Conservation (phyloP, 2,888 invertebrate genomes). For the Eupithecia abbreviata region DNA sequence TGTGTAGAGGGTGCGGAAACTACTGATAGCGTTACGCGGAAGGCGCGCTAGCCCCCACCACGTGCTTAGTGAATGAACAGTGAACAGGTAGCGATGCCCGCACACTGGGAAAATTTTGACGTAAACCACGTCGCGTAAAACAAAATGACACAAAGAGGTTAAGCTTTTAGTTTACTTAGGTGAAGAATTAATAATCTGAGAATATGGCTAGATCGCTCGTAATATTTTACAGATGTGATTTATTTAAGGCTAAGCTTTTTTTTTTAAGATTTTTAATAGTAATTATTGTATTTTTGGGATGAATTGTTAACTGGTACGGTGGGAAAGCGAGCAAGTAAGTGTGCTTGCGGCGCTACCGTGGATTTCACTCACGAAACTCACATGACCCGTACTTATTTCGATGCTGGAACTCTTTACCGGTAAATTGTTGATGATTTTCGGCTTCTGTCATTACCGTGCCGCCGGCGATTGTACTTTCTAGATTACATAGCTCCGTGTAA, state of each 20-base stretch:
- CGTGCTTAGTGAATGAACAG: slow-evolving; percentile 76
- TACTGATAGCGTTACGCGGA: slow-evolving; percentile 83
- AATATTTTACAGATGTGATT: slow-evolving; percentile 34
- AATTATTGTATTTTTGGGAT: slow-evolving; percentile 4
- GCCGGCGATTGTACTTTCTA: slow-evolving; percentile 63
- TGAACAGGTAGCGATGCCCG: slow-evolving; percentile 73
- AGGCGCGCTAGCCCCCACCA: slow-evolving; percentile 78
- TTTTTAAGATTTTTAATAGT: slow-evolving; percentile 1
- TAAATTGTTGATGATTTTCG: slow-evolving; percentile 78
- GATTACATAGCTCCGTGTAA: slow-evolving; percentile 58
- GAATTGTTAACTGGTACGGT: slow-evolving; percentile 53
- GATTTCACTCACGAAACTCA: slow-evolving; percentile 76
- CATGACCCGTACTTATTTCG: slow-evolving; percentile 71
- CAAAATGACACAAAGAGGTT: slow-evolving; percentile 24
- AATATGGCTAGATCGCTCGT: background rate
- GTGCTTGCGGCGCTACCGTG: slow-evolving; percentile 79
- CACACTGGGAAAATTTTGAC: slow-evolving; percentile 47
- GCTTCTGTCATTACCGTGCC: slow-evolving; percentile 76
- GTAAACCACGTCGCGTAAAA: slow-evolving; percentile 40
- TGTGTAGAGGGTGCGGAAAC: slow-evolving; percentile 80
- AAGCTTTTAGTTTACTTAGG: slow-evolving; percentile 14
- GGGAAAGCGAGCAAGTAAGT: slow-evolving; percentile 71
- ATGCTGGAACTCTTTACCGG: slow-evolving; percentile 69
- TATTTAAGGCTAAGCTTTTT: background rate
- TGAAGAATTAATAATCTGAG: slow-evolving; percentile 14